Percentiles rank a stretch among this genome's conserved stretches.
Conservation (phyloP, 1,140 invertebrate species). For the Triops cancriformis region DNA sequence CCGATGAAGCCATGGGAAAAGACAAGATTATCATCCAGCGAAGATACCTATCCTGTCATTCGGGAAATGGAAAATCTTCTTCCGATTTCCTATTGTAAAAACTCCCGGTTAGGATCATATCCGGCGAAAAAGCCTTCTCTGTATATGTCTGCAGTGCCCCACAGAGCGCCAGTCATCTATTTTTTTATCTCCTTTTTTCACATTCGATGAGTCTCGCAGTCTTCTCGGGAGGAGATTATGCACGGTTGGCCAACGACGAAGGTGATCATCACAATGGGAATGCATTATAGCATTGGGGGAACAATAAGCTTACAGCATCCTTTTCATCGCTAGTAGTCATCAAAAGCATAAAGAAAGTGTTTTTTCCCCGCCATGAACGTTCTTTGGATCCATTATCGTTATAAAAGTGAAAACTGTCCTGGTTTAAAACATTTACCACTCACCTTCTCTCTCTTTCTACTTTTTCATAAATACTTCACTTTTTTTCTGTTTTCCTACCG, state of each 20-base stretch:
- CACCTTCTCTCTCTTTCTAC: too few species aligned
- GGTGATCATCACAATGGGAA: background rate
- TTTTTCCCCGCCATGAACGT: too few species aligned
- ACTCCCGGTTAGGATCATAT: background rate
- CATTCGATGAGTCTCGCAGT: background rate
- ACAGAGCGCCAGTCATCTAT: too few species aligned
- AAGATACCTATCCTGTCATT: background rate
- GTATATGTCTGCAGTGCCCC: background rate
- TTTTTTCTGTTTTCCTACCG: too few species aligned
- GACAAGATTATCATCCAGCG: constrained; percentile 3
- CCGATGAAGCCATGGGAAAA: constrained; percentile 10
- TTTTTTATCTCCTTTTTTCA: background rate
- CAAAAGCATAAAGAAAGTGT: background rate
- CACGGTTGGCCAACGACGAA: background rate
- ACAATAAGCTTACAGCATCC: constrained; percentile 3
- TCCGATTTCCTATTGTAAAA: constrained; percentile 7
- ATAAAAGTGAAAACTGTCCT: background rate
- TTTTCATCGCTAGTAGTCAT: background rate
- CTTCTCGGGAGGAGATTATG: background rate
- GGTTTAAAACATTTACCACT: too few species aligned
- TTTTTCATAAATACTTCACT: too few species aligned
- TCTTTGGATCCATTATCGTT: background rate
- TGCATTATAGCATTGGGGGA: background rate
- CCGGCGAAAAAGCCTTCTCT: background rate
- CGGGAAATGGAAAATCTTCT: background rate